Evolutionary conservation across 1,140 invertebrate genomes (phyloP), one percentile per base, ranked within the genome.

Genomic region (Ruditapes philippinarum): DNA sequence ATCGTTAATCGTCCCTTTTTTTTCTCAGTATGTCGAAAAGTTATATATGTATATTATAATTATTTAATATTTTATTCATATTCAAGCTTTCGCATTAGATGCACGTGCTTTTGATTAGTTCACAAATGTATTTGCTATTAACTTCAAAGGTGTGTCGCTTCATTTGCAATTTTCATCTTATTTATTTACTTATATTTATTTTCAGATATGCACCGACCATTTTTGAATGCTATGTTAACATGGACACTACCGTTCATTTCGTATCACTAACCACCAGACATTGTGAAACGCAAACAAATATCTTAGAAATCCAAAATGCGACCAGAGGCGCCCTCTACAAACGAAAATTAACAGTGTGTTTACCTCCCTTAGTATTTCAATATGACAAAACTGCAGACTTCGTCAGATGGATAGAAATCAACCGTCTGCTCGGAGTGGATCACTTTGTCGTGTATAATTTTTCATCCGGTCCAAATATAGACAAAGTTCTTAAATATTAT

Each of bases 371-470:
- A 28, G 4, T 36, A 11, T 19, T 19, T 5, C 9, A 70, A 2
- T 70, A 36, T 70, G 38, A 70, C 25, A 14, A 33, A 33, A 36
- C 65, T 70, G 3, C 17, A 2, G n/a, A 33, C n/a, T 40, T 70
- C 14, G 25, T 70, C 2, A 11, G 31, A 40, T 70, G 65, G 65
- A 4, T 70, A 12, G 65, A 70, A 28, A 33, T 70, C 31, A 70
- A 70, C 22, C 7, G 31, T 2, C n/a, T 14, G 38, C 25, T 70
- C 4, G 98, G 98, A 0, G 98, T 98, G 0, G 97, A 97, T 38
- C 98, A 98, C 94, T 98, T 99, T 94, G 98, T 98, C 38, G 97
- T 99, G 94, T 99, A 99, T 96, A 99, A 99, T 95, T 97, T 99
- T 94, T 98, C 98, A 0, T 96, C 98, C 33, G 98, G 98, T 7